Evolutionary conservation across 2,888 invertebrate species (phyloP), one percentile per base, ranked within the genome.

Genomic region (Synergus umbraculus): DNA sequence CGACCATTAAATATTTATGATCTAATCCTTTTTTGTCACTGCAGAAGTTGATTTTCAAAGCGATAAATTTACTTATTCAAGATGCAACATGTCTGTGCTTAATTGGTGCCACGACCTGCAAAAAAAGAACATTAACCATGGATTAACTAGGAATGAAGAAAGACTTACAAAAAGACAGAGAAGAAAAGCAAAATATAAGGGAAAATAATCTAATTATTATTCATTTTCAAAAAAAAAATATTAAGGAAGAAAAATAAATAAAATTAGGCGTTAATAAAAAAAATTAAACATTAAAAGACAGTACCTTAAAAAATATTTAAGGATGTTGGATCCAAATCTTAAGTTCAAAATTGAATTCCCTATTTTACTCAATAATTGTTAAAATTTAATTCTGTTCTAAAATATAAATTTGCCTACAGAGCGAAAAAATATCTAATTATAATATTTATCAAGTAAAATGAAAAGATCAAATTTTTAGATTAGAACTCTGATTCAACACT

Each of bases 21-120:
- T 73, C 41, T 37, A 29, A 41, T 41, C 54, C n/a, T 73, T 58
- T 73, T 73, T 73, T 73, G 18, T 54, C 49, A 73, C 4, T 12
- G 10, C 15, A 46, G 73, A 73, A 37, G n/a, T 46, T 41, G 54
- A 73, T 54, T 73, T 54, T 54, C n/a, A 73, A 54, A 54, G 37
- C 49, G 29, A 73, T 54, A 73, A 12, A 54, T 73, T 54, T 73
- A n/a, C 12, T 73, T 73, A 73, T 73, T 73, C 37, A 73, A 41
- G 15, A 41, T 29, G 54, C 54, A n/a, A 29, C 9, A 8, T 37
- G 18, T 73, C n/a, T 73, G 15, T 10, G 29, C 7, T 49, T 58
- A 73, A 73, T 54, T 37, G 41, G 73, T 54, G 41, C 12, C 41
- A 73, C 73, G 73, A 58, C 73, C 41, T 54, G 54, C 44, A 66